Conservation (phyloP, 2,888 invertebrate genomes). For the Polylopha cassiicola region DNA sequence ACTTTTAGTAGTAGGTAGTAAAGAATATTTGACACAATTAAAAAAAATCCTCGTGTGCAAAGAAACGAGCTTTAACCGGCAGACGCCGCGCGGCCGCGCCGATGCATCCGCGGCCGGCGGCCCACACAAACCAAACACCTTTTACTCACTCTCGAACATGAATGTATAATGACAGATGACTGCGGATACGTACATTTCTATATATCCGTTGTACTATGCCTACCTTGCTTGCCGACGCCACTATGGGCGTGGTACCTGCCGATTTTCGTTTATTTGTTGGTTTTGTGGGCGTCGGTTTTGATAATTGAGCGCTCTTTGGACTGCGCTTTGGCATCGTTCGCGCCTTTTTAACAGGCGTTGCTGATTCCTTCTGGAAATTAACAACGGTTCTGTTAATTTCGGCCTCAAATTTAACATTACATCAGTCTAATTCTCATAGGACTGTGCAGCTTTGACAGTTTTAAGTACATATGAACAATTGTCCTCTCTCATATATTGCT, state of each 20-base stretch:
- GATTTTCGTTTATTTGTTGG: conserved; percentile 52
- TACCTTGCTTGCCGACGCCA: conserved; percentile 73
- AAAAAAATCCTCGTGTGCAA: too few species aligned
- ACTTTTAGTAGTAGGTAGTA: too few species aligned
- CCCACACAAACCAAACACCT: conserved; percentile 20
- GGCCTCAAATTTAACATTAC: too few species aligned
- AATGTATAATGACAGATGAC: conserved; percentile 64
- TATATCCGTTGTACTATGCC: conserved; percentile 78
- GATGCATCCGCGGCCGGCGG: conserved; percentile 22
- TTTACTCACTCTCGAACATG: conserved; percentile 49
- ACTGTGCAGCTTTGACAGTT: too few species aligned
- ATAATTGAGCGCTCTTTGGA: conserved; percentile 54
- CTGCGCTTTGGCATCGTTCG: conserved; percentile 61
- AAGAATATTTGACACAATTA: too few species aligned
- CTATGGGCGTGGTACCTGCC: conserved; percentile 66
- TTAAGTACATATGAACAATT: too few species aligned
- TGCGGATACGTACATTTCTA: conserved; percentile 77
- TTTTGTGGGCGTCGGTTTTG: conserved; percentile 41
- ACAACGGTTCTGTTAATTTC: conserved; percentile 7
- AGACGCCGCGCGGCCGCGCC: conserved; percentile 35
- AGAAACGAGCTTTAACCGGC: conserved; percentile 9
- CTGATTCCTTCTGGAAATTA: conserved; percentile 47
- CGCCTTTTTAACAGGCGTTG: conserved; percentile 56
- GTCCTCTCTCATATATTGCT: too few species aligned
- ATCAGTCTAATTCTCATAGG: too few species aligned